Evolutionary conservation across 1,140 invertebrate species (phyloP), one percentile per base, ranked within the genome.

Genomic region (Temnothorax curvispinosus): DNA sequence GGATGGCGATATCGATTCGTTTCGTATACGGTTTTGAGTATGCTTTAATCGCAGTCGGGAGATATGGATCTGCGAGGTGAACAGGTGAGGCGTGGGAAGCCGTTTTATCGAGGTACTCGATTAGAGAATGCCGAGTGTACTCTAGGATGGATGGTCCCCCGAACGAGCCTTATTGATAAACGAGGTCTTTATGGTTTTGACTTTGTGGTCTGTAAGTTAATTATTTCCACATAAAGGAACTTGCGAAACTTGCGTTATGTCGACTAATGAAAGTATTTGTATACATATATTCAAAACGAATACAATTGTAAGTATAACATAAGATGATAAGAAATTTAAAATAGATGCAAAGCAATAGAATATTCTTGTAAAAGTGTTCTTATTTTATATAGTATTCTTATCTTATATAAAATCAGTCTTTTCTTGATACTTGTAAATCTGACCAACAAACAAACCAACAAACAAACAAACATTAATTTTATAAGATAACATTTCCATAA

Each of bases 21-120:
- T 71, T 71, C 71, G 62, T 64, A 38, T 56, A 11, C 35, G 50
- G 32, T 32, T 65, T 60, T 54, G 38, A 76, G 58, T 44, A 77
- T n/a, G 52, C 76, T 60, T 67, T 35, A 44, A n/a, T 52, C n/a
- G 44, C 72, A 58, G 50, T 69, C 27, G 81, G 47, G 41, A 91
- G 89, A 91, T 91, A 91, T 84, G 81, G 76, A 91, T 90, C 90
- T 65, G 21, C 58, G 38, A 44, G 38, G 5, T 82, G 76, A 81
- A 89, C 90, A 91, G 90, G 88, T 91, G 90, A 91, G 67, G 74
- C 90, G 90, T 91, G 90, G 90, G 90, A 91, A 91, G 90, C 44
- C 13, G 41, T 27, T 84, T 74, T 84, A 47, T 3, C 11, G 13
- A 77, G 52, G 15, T 44, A 65, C 52, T 77, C n/a, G 41, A 77